Conservation (phyloP, 2,888 invertebrate genomes). For the Acronicta aceris region DNA sequence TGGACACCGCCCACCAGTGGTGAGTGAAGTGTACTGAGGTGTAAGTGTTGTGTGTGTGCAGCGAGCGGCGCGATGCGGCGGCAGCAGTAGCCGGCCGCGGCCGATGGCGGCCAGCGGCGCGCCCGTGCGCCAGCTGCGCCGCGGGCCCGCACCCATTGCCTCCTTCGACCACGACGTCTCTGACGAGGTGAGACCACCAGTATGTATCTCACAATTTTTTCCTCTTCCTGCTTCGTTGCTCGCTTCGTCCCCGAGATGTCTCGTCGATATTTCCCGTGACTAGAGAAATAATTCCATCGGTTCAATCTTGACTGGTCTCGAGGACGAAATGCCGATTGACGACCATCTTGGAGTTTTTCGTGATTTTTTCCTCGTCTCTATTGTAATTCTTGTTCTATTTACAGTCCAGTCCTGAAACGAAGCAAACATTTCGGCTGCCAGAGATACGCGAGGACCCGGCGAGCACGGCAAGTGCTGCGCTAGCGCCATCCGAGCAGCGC, state of each 20-base stretch:
- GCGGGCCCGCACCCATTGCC: conserved; percentile 98
- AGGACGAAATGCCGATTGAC: conserved; percentile 1
- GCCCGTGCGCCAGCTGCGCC: conserved; percentile 91
- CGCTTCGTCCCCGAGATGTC: conserved; percentile 1
- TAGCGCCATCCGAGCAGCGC: conserved; percentile 76
- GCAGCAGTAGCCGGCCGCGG: conserved; percentile 38
- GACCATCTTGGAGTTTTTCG: not conserved
- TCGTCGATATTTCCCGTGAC: not conserved
- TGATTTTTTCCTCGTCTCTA: conserved; percentile 6
- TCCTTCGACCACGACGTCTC: conserved; percentile 96
- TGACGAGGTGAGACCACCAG: conserved; percentile 91
- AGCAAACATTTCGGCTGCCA: conserved; percentile 86
- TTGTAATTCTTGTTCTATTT: conserved; percentile 31
- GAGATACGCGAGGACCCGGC: conserved; percentile 82
- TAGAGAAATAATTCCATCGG: not conserved
- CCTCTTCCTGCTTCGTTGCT: conserved; percentile 65
- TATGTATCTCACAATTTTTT: conserved; percentile 85
- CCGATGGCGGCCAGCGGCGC: conserved; percentile 69
- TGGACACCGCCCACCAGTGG: too few species aligned
- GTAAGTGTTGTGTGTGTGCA: not conserved
- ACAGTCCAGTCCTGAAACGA: conserved; percentile 90
- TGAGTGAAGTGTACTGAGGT: too few species aligned
- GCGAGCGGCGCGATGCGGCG: conserved; percentile 21
- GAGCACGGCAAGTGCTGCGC: conserved; percentile 58
- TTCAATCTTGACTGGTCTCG: not conserved